Evolutionary conservation across 2,113 vertebrate genomes (phyloP), one percentile per base, ranked within the genome.

Genomic region (Phyllostomus discolor): DNA sequence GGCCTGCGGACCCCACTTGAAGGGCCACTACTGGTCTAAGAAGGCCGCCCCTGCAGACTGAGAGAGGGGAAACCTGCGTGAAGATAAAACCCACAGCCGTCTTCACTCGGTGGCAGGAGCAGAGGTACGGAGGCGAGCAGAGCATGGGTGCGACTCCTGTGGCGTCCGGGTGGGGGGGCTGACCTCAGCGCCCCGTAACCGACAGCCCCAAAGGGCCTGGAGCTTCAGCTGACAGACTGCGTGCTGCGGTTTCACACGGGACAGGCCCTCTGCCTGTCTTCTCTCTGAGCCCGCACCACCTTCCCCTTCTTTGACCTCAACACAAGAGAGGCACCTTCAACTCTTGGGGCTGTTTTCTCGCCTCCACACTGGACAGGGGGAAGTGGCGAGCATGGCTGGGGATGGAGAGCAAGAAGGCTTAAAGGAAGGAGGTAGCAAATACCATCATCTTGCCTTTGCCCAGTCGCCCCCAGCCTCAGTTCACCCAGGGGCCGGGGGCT

Each of bases 351-450:
- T 8, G 16, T 67, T 72, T 43, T 88, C 86, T 83, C 9, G 1
- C 48, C 50, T n/a, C 89, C 35, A 62, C 48, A 31, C 16, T 20
- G 17, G 19, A 80, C 59, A 16, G 38, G 11, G 11, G 11, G 1
- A 19, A 22, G 52, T 4, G 12, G 35, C 1, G 0, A 1, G 0
- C 0, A 24, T 4, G 1, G 50, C 1, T 28, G 20, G 48, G 38
- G 14, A 73, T 17, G 64, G 75, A 24, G 9, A 26, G 59, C 22
- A 59, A 19, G 35, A 43, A 48, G 35, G 87, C 57, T 48, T 48
- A 11, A 31, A 31, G 12, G 48, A 38, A 48, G 80, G 62, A 12
- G 4, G 5, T 2, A 22, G 57, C 64, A 52, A 62, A 67, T 5
- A 14, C 26, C 22, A 28, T 28, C 41, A 26, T 10, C 81, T 67